Evolutionary conservation across 2,888 invertebrate species (phyloP).

Genomic region (Clanis bilineata): DNA sequence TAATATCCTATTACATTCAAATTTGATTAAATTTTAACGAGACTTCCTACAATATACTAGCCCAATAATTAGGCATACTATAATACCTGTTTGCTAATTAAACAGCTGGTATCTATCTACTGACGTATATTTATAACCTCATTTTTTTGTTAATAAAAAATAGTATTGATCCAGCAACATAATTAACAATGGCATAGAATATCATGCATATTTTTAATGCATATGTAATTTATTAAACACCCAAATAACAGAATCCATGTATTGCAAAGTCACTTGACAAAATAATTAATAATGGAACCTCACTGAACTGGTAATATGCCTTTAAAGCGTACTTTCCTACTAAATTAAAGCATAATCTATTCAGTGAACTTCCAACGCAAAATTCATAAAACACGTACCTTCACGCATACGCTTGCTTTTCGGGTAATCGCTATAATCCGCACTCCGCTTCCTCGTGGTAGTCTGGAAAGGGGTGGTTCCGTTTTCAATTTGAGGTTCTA

Average conservation of each 20-base stretch:
- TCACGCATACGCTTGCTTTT: slow-evolving; percentile 68
- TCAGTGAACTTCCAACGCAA: slow-evolving; percentile 51
- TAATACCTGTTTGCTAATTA: background rate
- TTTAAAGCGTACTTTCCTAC: background rate
- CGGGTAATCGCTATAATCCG: slow-evolving; percentile 59
- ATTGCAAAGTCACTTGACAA: slow-evolving; percentile 5
- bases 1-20: background rate
- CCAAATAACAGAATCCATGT: background rate
- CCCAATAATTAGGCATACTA: background rate
- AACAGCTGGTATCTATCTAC: background rate
- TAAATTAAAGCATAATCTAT: slow-evolving; percentile 17
- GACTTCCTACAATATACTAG: slow-evolving; percentile 44
- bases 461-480: slow-evolving; percentile 37
- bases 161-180: background rate
- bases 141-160: background rate
- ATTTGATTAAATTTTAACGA: slow-evolving; percentile 27
- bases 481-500: slow-evolving; percentile 46
- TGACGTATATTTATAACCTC: background rate
- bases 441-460: slow-evolving; percentile 66
- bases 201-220: background rate
- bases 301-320: slow-evolving; percentile 40
- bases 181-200: background rate
- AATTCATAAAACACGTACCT: slow-evolving; percentile 56
- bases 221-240: background rate
- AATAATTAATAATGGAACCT: slow-evolving; percentile 33